Evolutionary conservation across 2,113 vertebrate genomes (phyloP), one percentile per base, ranked within the genome.

Genomic region (Ophthalmolycus amberensis): DNA sequence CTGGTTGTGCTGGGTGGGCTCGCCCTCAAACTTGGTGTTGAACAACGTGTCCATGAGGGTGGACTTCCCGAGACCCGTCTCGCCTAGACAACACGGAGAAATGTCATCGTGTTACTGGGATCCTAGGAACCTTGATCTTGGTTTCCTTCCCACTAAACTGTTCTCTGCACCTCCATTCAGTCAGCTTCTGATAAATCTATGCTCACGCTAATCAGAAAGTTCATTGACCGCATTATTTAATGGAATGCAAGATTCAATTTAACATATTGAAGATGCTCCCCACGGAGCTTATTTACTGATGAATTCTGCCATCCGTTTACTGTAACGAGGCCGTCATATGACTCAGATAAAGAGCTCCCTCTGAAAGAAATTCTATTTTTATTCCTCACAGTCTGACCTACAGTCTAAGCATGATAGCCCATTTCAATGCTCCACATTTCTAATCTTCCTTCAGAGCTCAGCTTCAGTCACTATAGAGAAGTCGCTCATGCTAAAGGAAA

Each of bases 41-140:
- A 99, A 99, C 92, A 99, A 94, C 0, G 98, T 99, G 89, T 99
- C 98, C 98, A 99, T 99, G 65, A 99, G 95, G 18, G 98, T 99
- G 54, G 98, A 99, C 89, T 99, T 99, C 56, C 98, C 98, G 85
- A 99, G 95, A 54, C 98, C 98, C 1, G 98, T 99, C 94, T 99
- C 98, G 20, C 98, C 98, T 99, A 46, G 54, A 81, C 86, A 44
- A 71, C 69, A 90, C 38, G 66, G 44, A 75, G 2, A 34, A 68
- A 52, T 40, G 5, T 1, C 32, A 50, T 63, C n/a, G 63, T 34
- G 52, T 78, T 79, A 78, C 22, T 32, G 3, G n/a, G 15, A 29
- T 71, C 16, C 15, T n/a, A 59, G 18, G 58, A 29, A 67, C 22
- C 11, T 40, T 46, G 4, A 60, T 70, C 65, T 40, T 12, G 1